Evolutionary conservation across 2,797 vertebrate species (phyloP), one percentile per base, ranked within the genome.

Genomic region (Spea hammondii): DNA sequence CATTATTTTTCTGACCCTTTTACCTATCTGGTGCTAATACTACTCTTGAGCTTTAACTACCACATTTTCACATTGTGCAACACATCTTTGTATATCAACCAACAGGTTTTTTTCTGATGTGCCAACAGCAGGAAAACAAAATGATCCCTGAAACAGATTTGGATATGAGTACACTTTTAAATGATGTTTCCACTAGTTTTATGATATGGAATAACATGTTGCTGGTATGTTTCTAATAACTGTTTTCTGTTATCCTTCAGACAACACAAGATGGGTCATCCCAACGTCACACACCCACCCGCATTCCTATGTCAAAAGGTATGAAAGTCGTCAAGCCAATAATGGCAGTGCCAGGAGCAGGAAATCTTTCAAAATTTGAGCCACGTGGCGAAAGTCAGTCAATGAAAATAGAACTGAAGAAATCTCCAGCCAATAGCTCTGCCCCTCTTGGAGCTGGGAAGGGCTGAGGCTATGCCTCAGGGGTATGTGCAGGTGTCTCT

Each of bases 401-500:
- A 75, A 94, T 98, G 96, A 98, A 94, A 93, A 97, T 98, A 88
- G 95, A 98, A 92, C 92, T 98, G 94, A 97, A 95, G 94, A 99
- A 94, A 87, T 92, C 94, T 78, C 87, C 91, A 53, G 87, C 91
- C 86, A 92, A 89, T 91, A 87, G 93, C 91, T 88, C 93, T 69
- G 78, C 86, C 86, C 90, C 93, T 86, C 94, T 94, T 85, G 92
- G 90, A 79, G 94, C 91, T 85, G 94, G 94, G 81, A 95, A 95
- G 91, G 92, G 92, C 92, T 97, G 93, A 98, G 91, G 87, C 86
- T 73, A 89, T 80, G 83, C 89, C 86, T 76, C 88, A 90, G 92
- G 92, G 92, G 92, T 93, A 91, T 84, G 82, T 86, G 88, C 87
- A 86, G 88, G 86, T 85, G 87, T 88, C 87, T 76, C 83, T 79